These are phyloP conservation scores for Urocyon cinereoargenteus DNA, from an alignment of 2,797 vertebrate genomes.

Conservation along the genomic window DNA sequence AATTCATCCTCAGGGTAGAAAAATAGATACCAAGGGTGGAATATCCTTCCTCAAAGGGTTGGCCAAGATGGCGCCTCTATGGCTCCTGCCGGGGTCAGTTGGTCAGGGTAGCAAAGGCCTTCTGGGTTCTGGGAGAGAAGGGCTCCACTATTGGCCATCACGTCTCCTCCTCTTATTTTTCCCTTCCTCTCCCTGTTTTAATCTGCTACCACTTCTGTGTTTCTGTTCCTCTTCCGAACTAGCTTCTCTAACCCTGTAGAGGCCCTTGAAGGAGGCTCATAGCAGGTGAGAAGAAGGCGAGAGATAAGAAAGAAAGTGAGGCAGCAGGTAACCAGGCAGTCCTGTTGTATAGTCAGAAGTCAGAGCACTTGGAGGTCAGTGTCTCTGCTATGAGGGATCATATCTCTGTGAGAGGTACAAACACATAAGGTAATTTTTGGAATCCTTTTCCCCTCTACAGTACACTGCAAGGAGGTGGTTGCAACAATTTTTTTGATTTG, in stretches of 20 bases:
- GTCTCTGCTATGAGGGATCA: neutral
- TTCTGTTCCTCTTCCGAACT: neutral
- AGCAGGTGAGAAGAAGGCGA: neutral
- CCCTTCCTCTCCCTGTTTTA: neutral
- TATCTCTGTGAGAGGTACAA: neutral
- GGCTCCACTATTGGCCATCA: rapidly evolving
- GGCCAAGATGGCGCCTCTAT: neutral
- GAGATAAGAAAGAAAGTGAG: neutral
- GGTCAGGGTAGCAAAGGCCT: neutral
- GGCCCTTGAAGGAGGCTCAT: neutral
- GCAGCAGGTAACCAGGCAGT: neutral
- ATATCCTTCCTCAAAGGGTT: neutral
- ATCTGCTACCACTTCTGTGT: neutral
- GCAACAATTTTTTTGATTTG: neutral
- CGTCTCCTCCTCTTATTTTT: neutral
- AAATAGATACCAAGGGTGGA: neutral
- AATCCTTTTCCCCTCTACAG: neutral
- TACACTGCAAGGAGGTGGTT: neutral
- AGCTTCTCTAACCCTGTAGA: neutral
- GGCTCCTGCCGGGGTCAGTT: neutral
- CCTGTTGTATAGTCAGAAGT: neutral
- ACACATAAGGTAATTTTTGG: neutral
- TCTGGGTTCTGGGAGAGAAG: neutral
- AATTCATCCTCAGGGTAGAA: neutral
- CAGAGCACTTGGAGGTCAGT: neutral